Conservation (phyloP, 2,113 vertebrate genomes). For the Heterocephalus glaber region DNA sequence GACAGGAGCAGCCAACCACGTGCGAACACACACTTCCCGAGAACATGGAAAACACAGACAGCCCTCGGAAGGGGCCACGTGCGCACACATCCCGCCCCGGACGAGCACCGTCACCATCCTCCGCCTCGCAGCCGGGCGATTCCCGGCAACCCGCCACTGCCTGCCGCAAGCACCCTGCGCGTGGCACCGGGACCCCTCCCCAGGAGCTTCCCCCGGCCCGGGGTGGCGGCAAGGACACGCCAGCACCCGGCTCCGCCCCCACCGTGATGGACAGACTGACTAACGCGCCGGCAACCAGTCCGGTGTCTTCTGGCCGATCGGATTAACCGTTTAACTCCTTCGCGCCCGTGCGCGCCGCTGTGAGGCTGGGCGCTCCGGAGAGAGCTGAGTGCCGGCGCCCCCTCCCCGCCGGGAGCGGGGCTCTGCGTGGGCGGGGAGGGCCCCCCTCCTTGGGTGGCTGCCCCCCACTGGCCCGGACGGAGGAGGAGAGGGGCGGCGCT, state of each 20-base stretch:
- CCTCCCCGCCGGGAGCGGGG: conserved; percentile 66
- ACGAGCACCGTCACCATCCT: not conserved
- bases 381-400: conserved; percentile 46
- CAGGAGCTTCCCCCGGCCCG: not conserved
- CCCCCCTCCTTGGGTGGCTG: conserved; percentile 56
- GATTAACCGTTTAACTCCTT: conserved; percentile 77
- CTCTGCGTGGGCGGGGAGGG: conserved; percentile 66
- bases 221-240: conserved; percentile 50
- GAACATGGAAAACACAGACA: conserved; percentile 70
- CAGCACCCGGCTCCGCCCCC: conserved; percentile 68
- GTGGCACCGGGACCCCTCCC: conserved; percentile 26
- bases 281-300: conserved; percentile 73
- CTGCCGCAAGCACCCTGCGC: not conserved
- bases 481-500: conserved; percentile 69
- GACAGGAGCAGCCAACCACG: conserved; percentile 68
- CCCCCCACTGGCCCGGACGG: conserved; percentile 65
- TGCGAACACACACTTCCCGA: conserved; percentile 72
- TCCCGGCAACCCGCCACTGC: not conserved
- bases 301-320: conserved; percentile 48
- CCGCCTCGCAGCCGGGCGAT: not conserved
- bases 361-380: not conserved
- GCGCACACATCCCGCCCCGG: conserved; percentile 17
- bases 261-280: conserved; percentile 74
- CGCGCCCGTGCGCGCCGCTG: conserved; percentile 8
- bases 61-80: conserved; percentile 68